A percentile compares a stretch with the other conserved stretches of the same genome.
Conservation (phyloP, 2,113 vertebrate species). For the Dasyornis broadbenti region DNA sequence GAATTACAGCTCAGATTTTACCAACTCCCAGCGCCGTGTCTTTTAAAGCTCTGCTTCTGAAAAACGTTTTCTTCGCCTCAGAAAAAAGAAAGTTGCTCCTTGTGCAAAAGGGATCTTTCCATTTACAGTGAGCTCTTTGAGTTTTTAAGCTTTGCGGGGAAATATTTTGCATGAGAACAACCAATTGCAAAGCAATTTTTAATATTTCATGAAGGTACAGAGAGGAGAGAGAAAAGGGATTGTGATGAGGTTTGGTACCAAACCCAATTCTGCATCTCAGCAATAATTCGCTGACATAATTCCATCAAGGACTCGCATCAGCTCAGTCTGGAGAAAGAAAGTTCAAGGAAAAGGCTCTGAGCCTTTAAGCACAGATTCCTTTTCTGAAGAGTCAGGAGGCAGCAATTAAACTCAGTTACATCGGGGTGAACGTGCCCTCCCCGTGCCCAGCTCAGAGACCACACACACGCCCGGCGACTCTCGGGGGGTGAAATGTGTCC, state of each 20-base stretch:
- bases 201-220: not conserved
- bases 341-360: not conserved
- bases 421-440: not conserved
- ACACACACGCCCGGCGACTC: not conserved
- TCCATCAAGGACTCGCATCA: not conserved
- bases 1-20: not conserved
- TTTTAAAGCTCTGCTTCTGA: not conserved
- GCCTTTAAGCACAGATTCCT: not conserved
- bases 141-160: not conserved
- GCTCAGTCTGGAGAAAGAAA: not conserved
- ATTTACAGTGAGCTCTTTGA: not conserved
- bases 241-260: fast-evolving
- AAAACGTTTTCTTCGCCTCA: not conserved
- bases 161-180: not conserved
- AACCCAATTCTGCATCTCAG: not conserved
- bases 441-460: not conserved
- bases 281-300: not conserved
- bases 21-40: not conserved
- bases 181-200: not conserved
- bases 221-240: not conserved
- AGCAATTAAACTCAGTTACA: not conserved
- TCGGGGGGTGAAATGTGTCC: not conserved
- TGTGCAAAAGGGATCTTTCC: not conserved
- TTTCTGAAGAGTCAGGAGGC: not conserved
- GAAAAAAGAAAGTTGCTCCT: not conserved